Base-by-base conservation (phyloP, 64 coral and sea anemone species). In the Platygyra sinensis region DNA sequence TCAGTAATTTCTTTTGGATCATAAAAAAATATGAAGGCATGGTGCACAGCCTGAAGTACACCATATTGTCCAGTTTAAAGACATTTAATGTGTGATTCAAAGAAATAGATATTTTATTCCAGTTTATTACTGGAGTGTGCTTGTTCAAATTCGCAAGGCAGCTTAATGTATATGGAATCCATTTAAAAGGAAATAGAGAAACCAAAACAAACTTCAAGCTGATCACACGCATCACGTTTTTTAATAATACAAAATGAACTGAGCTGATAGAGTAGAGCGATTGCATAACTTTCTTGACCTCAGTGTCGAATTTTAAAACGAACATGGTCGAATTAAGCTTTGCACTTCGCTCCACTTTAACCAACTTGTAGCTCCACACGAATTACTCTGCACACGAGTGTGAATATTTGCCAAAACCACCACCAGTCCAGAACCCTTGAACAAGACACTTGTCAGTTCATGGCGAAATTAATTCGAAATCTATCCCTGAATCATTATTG, bases 111-210 rank as follows among this genome's bases (percentile, higher is more conserved):
- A 67, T 9, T 46, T 46, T 69, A 9, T 69, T 27, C n/a, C 9
- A 69, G 7, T 69, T 69, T 27, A 29, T 59, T 4, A 28, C 13
- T 55, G 24, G 49, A 50, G 12, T 55, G 51, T 39, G 24, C 25
- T 31, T 27, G 62, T 28, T 51, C 22, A 22, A 28, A 65, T 4
- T 0, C 25, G 30, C 75, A 57, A 80, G 57, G n/a, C 5, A 69
- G 10, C 18, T 65, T 65, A n/a, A 46, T 31, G 59, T 24, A 15
- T 65, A 83, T n/a, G n/a, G 29, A 54, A 51, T 6, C 32, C 30
- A 62, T 83, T 38, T 83, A 49, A 60, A 80, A 80, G 29, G 55
- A 80, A 80, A 62, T 80, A n/a, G 54, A 27, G 14, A 22, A 80
- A 80, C 28, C 78, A 14, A 80, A 80, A 80, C 24, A 50, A 24